These are phyloP conservation scores for Lasioglossum pauxillum DNA, from an alignment of 2,888 invertebrate species.

Conservation along the genomic window DNA sequence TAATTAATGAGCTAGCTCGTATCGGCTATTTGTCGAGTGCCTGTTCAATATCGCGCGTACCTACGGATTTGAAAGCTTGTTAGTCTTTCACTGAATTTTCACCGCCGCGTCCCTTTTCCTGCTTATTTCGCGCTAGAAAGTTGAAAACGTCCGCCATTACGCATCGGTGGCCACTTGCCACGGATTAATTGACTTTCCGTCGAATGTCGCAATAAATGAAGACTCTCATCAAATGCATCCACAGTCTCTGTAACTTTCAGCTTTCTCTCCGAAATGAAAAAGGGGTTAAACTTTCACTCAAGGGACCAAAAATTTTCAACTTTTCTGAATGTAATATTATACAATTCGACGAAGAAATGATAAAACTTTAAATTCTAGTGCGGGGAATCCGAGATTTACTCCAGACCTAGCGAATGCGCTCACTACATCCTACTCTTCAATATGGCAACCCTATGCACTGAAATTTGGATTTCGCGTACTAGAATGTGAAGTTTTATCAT, in stretches of 20 bases:
- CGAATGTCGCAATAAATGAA: slow-evolving; percentile 16
- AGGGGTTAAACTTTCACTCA: too few relatives aligned
- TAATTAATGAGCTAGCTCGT: slow-evolving; percentile 47
- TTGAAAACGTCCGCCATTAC: slow-evolving; percentile 42
- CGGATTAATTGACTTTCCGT: slow-evolving; percentile 44
- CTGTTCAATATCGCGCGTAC: slow-evolving; percentile 5
- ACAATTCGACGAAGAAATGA: too few relatives aligned
- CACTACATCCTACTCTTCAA: too few relatives aligned
- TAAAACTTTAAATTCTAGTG: too few relatives aligned
- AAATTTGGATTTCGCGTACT: too few relatives aligned
- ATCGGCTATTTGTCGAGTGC: slow-evolving; percentile 17
- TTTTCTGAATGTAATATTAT: too few relatives aligned
- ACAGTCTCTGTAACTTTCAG: not conserved
- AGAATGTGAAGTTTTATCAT: too few relatives aligned
- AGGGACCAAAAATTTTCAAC: too few relatives aligned
- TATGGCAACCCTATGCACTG: too few relatives aligned
- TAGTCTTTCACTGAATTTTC: slow-evolving; percentile 37
- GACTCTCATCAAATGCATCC: not conserved
- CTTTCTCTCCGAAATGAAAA: not conserved
- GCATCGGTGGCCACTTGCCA: slow-evolving; percentile 23
- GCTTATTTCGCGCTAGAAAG: slow-evolving; percentile 46
- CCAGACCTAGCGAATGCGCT: too few relatives aligned
- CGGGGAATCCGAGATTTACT: too few relatives aligned
- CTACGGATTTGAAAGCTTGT: slow-evolving; percentile 35
- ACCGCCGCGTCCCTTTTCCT: not conserved